Evolutionary conservation across 92 coral and sea anemone species (phyloP).

Genomic region (Epizoanthus illoricatus): DNA sequence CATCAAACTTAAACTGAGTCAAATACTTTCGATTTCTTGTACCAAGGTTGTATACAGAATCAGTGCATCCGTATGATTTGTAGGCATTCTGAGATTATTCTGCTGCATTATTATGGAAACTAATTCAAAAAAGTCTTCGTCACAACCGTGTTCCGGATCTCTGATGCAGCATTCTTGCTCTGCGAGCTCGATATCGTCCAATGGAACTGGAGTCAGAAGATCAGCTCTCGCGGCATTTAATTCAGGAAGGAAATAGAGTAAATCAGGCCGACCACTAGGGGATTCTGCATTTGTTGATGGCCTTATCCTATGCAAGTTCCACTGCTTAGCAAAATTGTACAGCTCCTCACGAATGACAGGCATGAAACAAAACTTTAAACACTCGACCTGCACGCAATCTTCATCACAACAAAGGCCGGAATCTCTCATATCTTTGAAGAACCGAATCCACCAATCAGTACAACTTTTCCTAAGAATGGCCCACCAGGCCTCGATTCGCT

Average conservation of each 20-base stretch:
- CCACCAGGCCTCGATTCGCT: too few relatives aligned
- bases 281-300: not conserved
- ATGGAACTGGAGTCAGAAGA: slow-evolving; percentile 23
- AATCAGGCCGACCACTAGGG: not conserved
- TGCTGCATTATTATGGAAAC: slow-evolving; percentile 28
- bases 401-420: too few relatives aligned
- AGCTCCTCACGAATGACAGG: too few relatives aligned
- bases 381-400: too few relatives aligned
- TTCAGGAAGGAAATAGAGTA: not conserved
- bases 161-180: slow-evolving; percentile 5
- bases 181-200: slow-evolving; percentile 3
- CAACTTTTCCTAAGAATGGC: too few relatives aligned
- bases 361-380: too few relatives aligned
- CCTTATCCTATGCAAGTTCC: too few relatives aligned
- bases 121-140: slow-evolving; percentile 5
- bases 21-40: slow-evolving; percentile 30
- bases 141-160: slow-evolving; percentile 6
- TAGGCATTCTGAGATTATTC: slow-evolving; percentile 15
- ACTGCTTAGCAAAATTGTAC: too few relatives aligned
- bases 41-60: slow-evolving; percentile 11
- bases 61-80: slow-evolving; percentile 17
- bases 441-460: too few relatives aligned
- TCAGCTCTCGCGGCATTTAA: not conserved
- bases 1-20: not conserved
- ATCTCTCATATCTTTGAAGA: too few relatives aligned